Percentiles rank a stretch among this genome's conserved stretches.
These are phyloP conservation scores for Clivina fossor DNA, from an alignment of 2,888 invertebrate genomes.

Conservation along the genomic window DNA sequence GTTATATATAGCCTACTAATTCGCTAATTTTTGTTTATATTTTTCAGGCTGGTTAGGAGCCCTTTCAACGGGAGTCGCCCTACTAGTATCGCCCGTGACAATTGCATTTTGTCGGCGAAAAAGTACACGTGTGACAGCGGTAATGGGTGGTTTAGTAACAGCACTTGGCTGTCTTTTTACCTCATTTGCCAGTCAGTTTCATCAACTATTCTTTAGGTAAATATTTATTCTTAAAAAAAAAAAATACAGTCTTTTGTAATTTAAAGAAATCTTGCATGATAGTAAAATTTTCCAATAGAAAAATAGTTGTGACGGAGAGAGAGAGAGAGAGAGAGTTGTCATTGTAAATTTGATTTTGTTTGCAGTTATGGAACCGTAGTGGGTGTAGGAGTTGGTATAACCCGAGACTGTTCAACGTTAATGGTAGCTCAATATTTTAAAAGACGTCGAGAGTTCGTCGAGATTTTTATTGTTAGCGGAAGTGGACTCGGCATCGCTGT, in stretches of 20 bases:
- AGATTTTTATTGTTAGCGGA: conserved; percentile 84
- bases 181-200: conserved; percentile 86
- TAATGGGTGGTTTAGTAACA: conserved; percentile 82
- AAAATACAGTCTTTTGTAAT: too few species aligned
- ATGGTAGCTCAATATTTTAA: conserved; percentile 93
- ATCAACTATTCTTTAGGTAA: conserved; percentile 87
- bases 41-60: conserved; percentile 84
- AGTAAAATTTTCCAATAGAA: too few species aligned
- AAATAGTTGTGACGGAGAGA: too few species aligned
- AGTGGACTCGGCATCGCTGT: conserved; percentile 82
- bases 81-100: conserved; percentile 80
- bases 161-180: conserved; percentile 87
- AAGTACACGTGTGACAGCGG: conserved; percentile 84
- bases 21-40: too few species aligned
- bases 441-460: conserved; percentile 78
- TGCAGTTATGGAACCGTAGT: conserved; percentile 77
- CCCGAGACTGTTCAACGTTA: conserved; percentile 80
- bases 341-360: too few species aligned
- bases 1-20: too few species aligned
- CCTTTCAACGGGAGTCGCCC: conserved; percentile 75
- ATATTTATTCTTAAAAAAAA: neutral
- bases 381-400: conserved; percentile 83
- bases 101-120: conserved; percentile 83
- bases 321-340: too few species aligned
- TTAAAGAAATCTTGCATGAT: too few species aligned